Evolutionary conservation across 2,113 vertebrate genomes (phyloP).

Genomic region (Aviceda subcristata): DNA sequence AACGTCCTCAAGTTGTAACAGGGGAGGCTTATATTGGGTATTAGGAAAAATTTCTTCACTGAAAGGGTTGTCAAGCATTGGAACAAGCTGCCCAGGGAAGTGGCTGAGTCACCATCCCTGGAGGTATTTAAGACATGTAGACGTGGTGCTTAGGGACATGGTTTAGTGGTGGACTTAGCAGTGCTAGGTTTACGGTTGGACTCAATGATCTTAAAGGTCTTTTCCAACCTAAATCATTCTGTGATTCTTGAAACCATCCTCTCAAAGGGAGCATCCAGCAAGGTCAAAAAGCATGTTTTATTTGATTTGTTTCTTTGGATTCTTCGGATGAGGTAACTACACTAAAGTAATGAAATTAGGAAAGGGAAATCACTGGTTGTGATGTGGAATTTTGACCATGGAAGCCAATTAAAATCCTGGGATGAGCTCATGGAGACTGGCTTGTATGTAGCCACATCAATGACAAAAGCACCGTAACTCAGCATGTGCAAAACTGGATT

Average conservation of each 20-base stretch:
- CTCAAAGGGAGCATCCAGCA: not conserved
- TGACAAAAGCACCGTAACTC: not conserved
- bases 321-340: not conserved
- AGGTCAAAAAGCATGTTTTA: not conserved
- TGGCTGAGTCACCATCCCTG: no score
- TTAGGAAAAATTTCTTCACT: no score
- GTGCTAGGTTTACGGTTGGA: no score
- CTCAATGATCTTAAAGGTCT: no score
- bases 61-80: no score
- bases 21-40: no score
- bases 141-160: no score
- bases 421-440: not conserved
- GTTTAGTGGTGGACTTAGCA: no score
- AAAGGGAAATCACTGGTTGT: not conserved
- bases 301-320: not conserved
- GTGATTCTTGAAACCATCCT: not conserved
- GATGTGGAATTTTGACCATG: not conserved
- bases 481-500: not conserved
- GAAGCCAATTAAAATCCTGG: not conserved
- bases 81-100: no score
- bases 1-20: no score
- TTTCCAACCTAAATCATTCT: no score
- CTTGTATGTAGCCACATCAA: not conserved
- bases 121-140: no score
- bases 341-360: not conserved